Percentiles rank a stretch among this genome's conserved stretches.
These are phyloP conservation scores for Meteorus sp. DNA, from an alignment of 1,140 invertebrate species.

Conservation along the genomic window DNA sequence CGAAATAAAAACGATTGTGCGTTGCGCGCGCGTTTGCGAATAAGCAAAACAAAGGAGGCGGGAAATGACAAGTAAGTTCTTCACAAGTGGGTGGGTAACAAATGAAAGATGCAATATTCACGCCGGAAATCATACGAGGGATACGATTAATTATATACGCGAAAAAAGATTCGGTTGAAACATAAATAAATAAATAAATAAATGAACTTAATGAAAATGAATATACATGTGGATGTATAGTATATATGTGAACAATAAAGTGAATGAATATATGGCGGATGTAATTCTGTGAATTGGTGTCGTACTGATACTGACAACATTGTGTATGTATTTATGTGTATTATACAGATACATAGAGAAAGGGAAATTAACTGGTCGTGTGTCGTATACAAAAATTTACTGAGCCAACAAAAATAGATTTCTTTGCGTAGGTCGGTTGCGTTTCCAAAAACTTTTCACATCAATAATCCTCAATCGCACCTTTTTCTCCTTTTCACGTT, in stretches of 20 bases:
- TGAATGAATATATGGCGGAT: too few species aligned
- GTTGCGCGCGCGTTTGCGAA: constrained; percentile 8
- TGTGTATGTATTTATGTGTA: constrained; percentile 1
- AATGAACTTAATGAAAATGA: constrained; percentile 2
- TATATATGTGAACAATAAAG: too few species aligned
- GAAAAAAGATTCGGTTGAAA: too few species aligned
- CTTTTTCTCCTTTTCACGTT: not conserved
- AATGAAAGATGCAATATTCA: constrained; percentile 4
- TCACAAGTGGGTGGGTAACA: constrained; percentile 19
- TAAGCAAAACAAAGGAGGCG: constrained; percentile 29
- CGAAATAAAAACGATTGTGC: not conserved
- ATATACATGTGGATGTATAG: not conserved
- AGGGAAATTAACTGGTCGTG: constrained; percentile 2
- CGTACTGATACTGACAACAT: too few species aligned
- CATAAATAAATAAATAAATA: constrained; percentile 4
- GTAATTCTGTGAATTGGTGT: too few species aligned
- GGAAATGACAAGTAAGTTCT: constrained; percentile 36
- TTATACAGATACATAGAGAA: constrained; percentile 12
- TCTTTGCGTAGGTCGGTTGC: constrained; percentile 32
- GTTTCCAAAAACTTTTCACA: constrained; percentile 2
- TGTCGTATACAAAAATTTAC: constrained; percentile 18
- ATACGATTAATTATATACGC: constrained; percentile 5
- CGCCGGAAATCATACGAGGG: constrained; percentile 34
- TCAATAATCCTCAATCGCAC: not conserved
- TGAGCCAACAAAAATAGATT: constrained; percentile 23